Evolutionary conservation across 2,888 invertebrate genomes (phyloP).

Genomic region (Malachius bipustulatus): DNA sequence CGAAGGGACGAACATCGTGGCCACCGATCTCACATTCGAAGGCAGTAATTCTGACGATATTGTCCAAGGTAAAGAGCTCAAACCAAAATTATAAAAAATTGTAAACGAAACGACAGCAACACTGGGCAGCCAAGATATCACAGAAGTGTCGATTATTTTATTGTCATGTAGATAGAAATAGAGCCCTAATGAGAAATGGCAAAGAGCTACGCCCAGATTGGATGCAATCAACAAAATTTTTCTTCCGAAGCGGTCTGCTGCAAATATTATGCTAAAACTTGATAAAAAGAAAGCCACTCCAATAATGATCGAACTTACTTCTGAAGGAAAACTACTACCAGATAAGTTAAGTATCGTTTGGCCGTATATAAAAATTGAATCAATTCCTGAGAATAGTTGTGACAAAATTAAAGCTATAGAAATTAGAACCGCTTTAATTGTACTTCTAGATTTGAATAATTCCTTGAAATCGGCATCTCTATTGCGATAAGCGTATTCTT

Average conservation of each 20-base stretch:
- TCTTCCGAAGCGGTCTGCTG: conserved; percentile 66
- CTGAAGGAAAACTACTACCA: conserved; percentile 47
- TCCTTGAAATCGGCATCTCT: conserved; percentile 39
- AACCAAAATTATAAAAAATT: conserved; percentile 56
- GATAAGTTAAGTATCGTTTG: conserved; percentile 55
- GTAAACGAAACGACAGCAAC: conserved; percentile 54
- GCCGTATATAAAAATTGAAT: conserved; percentile 65
- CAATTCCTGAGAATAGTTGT: conserved; percentile 71
- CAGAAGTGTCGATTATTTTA: conserved; percentile 34
- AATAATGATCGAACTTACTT: conserved; percentile 62
- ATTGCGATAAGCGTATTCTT: conserved; percentile 38
- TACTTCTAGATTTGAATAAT: conserved; percentile 37
- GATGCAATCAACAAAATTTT: conserved; percentile 58
- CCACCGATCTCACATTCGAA: conserved; percentile 58
- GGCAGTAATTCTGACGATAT: conserved; percentile 74
- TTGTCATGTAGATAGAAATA: conserved; percentile 41
- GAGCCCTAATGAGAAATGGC: conserved; percentile 44
- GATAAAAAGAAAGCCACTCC: conserved; percentile 60
- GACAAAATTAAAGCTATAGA: conserved; percentile 59
- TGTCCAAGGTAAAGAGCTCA: conserved; percentile 69
- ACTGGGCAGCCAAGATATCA: conserved; percentile 53
- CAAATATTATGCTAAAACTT: conserved; percentile 58
- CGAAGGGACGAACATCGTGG: conserved; percentile 61
- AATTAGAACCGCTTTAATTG: conserved; percentile 62
- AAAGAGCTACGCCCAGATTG: conserved; percentile 50